A percentile compares a stretch with the other conserved stretches of the same genome.
phyloP scores from a whole-genome alignment of 2,113 vertebrate genomes.

The Hystrix cristata region DNA sequence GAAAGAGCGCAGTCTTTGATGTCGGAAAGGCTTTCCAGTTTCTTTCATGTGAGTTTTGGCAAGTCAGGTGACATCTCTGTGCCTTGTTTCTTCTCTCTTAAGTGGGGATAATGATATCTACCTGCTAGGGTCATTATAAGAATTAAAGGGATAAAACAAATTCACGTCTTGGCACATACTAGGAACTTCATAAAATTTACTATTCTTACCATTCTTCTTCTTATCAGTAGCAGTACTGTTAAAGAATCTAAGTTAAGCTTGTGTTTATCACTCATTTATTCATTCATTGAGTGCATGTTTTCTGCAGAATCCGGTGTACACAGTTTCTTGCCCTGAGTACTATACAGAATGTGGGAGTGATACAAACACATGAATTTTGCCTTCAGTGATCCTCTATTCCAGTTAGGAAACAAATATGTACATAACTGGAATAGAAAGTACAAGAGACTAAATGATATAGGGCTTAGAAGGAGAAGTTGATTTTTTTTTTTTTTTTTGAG shows the following conservation, averaged over 20 bases:
- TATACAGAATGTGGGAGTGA: background rate
- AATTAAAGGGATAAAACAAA: conserved; percentile 49
- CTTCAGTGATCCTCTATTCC: conserved; percentile 4
- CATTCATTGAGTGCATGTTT: background rate
- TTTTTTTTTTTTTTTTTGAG: background rate
- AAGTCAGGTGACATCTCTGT: background rate
- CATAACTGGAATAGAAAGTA: background rate
- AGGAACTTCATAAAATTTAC: conserved; percentile 39
- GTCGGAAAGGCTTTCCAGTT: conserved; percentile 21
- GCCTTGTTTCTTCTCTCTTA: conserved; percentile 34
- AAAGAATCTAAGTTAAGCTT: background rate
- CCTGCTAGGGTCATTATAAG: conserved; percentile 9
- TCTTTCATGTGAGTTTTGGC: conserved; percentile 45
- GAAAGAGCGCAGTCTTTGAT: conserved; percentile 48
- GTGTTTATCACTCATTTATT: background rate
- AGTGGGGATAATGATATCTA: conserved; percentile 31
- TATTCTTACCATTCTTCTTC: background rate
- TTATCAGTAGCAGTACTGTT: background rate
- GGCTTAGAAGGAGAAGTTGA: background rate
- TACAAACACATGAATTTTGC: background rate
- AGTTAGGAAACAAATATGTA: background rate
- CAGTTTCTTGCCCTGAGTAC: background rate
- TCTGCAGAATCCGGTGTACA: background rate
- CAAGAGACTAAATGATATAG: background rate
- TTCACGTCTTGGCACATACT: conserved; percentile 47